These are phyloP conservation scores for Drosophila baimaii DNA, from an alignment of 1,140 invertebrate genomes.

Conservation along the genomic window DNA sequence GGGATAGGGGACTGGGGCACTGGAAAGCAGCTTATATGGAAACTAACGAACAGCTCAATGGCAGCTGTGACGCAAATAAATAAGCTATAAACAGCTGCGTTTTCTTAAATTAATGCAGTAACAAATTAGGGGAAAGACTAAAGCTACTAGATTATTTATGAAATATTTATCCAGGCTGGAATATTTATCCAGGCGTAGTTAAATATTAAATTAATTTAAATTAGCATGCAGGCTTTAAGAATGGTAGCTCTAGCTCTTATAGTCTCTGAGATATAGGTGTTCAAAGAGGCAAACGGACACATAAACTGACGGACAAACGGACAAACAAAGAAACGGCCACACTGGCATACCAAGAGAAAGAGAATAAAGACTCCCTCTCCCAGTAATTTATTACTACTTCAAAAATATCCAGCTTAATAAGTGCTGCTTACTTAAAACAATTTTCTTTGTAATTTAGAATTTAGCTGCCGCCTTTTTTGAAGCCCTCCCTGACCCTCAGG, in stretches of 20 bases:
- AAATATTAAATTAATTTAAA: no score
- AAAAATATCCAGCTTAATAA: constrained; percentile 2
- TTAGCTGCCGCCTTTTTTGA: not conserved
- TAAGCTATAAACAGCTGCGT: constrained; percentile 3
- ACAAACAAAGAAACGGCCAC: not conserved
- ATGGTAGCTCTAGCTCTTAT: not conserved
- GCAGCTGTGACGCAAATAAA: constrained; percentile 19
- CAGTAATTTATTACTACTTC: not conserved
- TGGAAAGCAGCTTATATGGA: constrained; percentile 60
- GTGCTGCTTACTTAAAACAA: constrained; percentile 8
- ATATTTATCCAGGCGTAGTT: no score
- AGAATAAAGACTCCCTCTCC: not conserved
- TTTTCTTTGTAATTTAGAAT: constrained; percentile 4
- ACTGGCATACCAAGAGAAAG: not conserved
- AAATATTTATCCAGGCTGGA: not conserved
- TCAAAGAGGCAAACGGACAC: not conserved
- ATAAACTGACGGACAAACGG: not conserved
- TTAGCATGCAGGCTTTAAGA: no score
- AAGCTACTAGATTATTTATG: not conserved
- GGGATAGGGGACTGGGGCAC: not conserved
- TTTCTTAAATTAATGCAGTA: not conserved
- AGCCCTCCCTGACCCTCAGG: not conserved
- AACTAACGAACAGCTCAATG: constrained; percentile 59
- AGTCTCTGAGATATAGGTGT: not conserved
- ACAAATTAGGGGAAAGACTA: not conserved